Percentiles rank a stretch among this genome's conserved stretches.
Evolutionary conservation across 2,113 vertebrate species (phyloP).

Genomic region (Daubentonia madagascariensis): DNA sequence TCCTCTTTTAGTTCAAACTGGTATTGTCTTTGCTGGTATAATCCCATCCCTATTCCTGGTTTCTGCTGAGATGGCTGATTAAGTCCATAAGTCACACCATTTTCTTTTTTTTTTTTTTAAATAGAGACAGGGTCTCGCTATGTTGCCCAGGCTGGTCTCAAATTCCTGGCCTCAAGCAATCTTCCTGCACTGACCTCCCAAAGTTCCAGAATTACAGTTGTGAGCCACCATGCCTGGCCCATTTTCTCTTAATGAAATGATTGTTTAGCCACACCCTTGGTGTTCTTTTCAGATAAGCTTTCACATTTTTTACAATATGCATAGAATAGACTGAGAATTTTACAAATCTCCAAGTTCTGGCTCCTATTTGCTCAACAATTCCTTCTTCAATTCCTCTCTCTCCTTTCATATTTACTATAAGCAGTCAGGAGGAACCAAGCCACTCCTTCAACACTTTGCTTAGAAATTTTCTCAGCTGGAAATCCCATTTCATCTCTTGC

Average conservation of each 20-base stretch:
- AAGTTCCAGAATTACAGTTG: too few species aligned
- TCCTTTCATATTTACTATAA: background rate
- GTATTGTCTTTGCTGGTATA: background rate
- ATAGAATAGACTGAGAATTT: background rate
- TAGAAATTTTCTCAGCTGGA: background rate
- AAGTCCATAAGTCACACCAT: background rate
- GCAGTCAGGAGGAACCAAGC: background rate
- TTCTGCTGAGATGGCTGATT: background rate
- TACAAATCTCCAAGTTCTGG: background rate
- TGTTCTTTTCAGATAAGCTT: background rate
- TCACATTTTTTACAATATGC: background rate
- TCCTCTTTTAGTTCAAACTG: background rate
- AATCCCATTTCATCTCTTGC: background rate
- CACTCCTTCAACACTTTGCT: background rate
- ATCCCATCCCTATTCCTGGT: background rate
- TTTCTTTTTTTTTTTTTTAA: too few species aligned
- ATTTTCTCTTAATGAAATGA: background rate
- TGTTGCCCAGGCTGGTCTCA: too few species aligned
- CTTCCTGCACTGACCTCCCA: too few species aligned
- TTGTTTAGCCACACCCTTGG: background rate
- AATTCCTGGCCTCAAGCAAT: too few species aligned
- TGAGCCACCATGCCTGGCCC: too few species aligned
- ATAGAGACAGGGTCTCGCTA: too few species aligned
- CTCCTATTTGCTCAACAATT: background rate
- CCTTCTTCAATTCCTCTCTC: background rate